Evolutionary conservation across 2,113 vertebrate genomes (phyloP), one percentile per base, ranked within the genome.

Genomic region (Ciconia boyciana): DNA sequence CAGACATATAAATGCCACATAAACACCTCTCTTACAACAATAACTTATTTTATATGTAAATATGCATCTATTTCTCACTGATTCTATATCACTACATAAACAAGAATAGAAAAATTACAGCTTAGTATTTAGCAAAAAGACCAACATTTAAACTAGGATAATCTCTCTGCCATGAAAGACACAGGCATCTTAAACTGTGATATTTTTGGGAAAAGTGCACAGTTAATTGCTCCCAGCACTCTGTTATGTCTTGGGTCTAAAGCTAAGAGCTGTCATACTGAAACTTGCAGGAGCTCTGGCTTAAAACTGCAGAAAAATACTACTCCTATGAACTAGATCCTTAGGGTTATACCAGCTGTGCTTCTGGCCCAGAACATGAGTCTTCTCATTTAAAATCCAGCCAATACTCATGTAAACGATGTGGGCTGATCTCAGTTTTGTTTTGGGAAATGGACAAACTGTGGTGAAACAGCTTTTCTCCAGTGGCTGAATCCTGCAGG

Each of bases 261-360:
- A 92, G 44, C 79, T 66, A 39, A 83, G 55, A 88, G 29, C 7
- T 81, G 76, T 92, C 65, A 65, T 15, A 87, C 16, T 44, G 61
- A 90, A 93, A 78, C 51, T 48, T 61, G 74, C 65, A 87, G 91
- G 71, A 95, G 44, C 13, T 84, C 77, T 79, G 80, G 39, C 52
- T 95, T 92, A 68, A 82, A 92, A 89, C 25, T 72, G 64, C 18
- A 84, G 61, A 96, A 91, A 84, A 93, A 94, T 65, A 61, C 84
- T 87, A 61, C 32, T 84, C 72, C 80, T 82, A 51, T 79, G 72
- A 68, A 93, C 48, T 44, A 81, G 72, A 92, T 84, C 83, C 76
- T 91, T 34, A 9, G 19, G 61, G 57, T 82, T 93, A 61, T 36
- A 84, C 79, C 92, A 92, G 83, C 82, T 93, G 76, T 87, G 79